These are phyloP conservation scores for Aptenodytes forsteri DNA, from an alignment of 2,113 vertebrate species.

Conservation along the genomic window DNA sequence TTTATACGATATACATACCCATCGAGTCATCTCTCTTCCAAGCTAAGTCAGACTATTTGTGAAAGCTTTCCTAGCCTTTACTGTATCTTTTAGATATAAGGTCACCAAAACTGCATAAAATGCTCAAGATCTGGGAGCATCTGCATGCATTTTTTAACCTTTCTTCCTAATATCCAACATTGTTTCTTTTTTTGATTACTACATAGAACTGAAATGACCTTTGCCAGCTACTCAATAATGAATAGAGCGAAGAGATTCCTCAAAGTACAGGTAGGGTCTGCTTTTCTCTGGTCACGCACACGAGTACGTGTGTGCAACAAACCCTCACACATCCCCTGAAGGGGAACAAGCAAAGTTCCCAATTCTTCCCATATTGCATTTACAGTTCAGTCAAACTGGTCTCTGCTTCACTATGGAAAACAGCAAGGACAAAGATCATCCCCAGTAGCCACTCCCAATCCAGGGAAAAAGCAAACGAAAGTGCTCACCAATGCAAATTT, in stretches of 20 bases:
- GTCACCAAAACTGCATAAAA: neutral
- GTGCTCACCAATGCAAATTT: neutral
- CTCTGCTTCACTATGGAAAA: neutral
- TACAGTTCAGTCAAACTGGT: neutral
- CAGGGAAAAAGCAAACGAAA: neutral
- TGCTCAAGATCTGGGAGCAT: neutral
- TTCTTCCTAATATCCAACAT: neutral
- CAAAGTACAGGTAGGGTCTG: neutral
- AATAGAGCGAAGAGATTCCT: neutral
- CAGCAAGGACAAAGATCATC: conserved; percentile 36
- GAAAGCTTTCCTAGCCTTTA: neutral
- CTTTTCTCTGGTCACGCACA: neutral
- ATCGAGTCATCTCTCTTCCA: neutral
- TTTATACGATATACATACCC: neutral
- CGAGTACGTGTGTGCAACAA: neutral
- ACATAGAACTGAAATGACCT: neutral
- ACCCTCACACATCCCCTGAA: neutral
- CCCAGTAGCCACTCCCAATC: neutral
- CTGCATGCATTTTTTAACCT: neutral
- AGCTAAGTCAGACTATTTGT: neutral
- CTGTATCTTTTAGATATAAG: accelerated
- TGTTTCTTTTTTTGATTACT: neutral
- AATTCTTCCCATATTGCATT: neutral
- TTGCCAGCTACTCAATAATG: neutral
- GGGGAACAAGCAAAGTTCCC: neutral